Conservation (phyloP, 2,113 vertebrate genomes). For the Thomomys bottae region DNA sequence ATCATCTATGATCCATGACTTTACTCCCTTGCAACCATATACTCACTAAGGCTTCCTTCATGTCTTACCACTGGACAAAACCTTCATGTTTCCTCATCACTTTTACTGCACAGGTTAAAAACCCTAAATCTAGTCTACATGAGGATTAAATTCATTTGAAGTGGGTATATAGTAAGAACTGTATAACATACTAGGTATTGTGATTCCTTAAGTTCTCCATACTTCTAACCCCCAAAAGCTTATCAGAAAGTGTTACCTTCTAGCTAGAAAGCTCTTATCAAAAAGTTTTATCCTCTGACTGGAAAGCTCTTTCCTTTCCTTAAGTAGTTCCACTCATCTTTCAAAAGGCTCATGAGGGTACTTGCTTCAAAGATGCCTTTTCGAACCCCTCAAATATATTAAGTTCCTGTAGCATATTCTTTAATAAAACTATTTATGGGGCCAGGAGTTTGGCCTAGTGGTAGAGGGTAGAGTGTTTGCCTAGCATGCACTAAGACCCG, state of each 20-base stretch:
- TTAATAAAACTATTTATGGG: constrained; percentile 19
- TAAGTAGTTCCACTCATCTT: constrained; percentile 2
- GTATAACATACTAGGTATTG: not conserved
- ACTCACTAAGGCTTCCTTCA: not conserved
- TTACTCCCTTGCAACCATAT: not conserved
- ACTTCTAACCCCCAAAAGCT: not conserved
- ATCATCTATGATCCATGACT: not conserved
- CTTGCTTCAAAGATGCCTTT: constrained; percentile 22
- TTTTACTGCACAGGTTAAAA: constrained; percentile 3
- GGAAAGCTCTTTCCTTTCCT: constrained; percentile 37
- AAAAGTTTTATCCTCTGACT: not conserved
- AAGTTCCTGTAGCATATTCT: not conserved
- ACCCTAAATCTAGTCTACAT: not conserved
- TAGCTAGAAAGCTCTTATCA: constrained; percentile 15
- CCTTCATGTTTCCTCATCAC: not conserved
- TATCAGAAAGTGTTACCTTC: not conserved
- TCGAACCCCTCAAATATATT: not conserved
- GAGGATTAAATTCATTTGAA: not conserved
- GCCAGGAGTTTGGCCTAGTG: no score
- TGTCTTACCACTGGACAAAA: not conserved
- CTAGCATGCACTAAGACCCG: no score
- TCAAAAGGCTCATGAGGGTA: not conserved
- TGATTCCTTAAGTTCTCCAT: not conserved
- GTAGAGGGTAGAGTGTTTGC: no score
- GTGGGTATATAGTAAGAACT: not conserved